Evolutionary conservation across 2,113 vertebrate species (phyloP).

Genomic region (Gasterosteus aculeatus): DNA sequence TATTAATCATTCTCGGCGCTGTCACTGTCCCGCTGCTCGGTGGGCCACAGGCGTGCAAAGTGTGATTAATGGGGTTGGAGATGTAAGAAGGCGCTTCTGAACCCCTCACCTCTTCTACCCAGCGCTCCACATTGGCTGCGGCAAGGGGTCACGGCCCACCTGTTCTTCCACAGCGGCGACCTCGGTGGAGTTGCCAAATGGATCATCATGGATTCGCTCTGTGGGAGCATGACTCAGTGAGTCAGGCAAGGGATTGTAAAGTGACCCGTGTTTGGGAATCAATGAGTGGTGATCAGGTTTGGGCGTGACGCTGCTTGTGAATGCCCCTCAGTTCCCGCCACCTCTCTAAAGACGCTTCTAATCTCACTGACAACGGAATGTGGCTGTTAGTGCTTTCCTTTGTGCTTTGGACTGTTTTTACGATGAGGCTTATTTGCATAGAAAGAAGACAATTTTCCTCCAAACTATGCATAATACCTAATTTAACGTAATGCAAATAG

Average conservation of each 20-base stretch:
- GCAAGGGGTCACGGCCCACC: slow-evolving; percentile 40
- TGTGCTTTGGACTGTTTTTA: background rate
- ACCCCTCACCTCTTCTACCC: slow-evolving; percentile 62
- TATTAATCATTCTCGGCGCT: slow-evolving; percentile 85
- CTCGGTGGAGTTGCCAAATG: slow-evolving; percentile 58
- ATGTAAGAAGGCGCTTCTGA: slow-evolving; percentile 71
- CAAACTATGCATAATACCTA: background rate
- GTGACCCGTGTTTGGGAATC: background rate
- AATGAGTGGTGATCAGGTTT: background rate
- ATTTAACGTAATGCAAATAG: background rate
- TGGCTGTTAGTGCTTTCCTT: background rate
- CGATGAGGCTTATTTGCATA: background rate
- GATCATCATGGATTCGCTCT: slow-evolving; percentile 57
- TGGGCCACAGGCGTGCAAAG: slow-evolving; percentile 73
- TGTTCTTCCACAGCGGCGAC: slow-evolving; percentile 62
- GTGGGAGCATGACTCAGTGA: slow-evolving; percentile 5
- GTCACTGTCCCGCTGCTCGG: slow-evolving; percentile 77
- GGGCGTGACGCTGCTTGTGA: background rate
- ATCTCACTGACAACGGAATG: background rate
- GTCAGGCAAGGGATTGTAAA: background rate
- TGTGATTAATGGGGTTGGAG: slow-evolving; percentile 83
- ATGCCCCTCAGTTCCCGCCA: background rate
- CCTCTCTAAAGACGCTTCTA: background rate
- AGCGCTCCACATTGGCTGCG: slow-evolving; percentile 43
- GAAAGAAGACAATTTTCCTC: background rate